These are phyloP conservation scores for Glossosoma conforme DNA, from an alignment of 1,140 invertebrate species.

Conservation along the genomic window DNA sequence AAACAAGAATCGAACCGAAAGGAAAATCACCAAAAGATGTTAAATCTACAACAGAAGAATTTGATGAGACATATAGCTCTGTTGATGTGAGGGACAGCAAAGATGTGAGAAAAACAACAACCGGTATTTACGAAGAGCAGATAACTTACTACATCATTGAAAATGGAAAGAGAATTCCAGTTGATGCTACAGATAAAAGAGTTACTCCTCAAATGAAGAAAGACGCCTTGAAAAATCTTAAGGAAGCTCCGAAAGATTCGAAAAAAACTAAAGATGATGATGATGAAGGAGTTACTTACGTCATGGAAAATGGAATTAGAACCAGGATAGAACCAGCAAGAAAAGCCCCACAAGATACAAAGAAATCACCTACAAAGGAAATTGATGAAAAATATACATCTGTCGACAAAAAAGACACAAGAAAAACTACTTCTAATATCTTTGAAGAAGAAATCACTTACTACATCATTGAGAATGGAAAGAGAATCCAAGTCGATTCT, in stretches of 20 bases:
- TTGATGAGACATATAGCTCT: slow-evolving; percentile 1
- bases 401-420: too few relatives aligned
- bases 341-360: too few relatives aligned
- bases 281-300: slow-evolving; percentile 3
- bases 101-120: slow-evolving; percentile 6
- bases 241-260: too few relatives aligned
- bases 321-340: slow-evolving; percentile 1
- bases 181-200: slow-evolving; percentile 10
- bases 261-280: slow-evolving; percentile 2
- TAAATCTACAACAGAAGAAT: neutral
- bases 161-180: slow-evolving; percentile 14
- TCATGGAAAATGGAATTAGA: slow-evolving; percentile 21
- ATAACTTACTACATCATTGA: slow-evolving; percentile 11
- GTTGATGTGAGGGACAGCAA: neutral
- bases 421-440: too few relatives aligned
- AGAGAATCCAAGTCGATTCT: too few relatives aligned
- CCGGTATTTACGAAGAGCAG: neutral
- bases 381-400: too few relatives aligned
- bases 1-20: slow-evolving; percentile 12
- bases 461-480: too few relatives aligned
- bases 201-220: neutral
- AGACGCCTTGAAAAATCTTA: too few relatives aligned
- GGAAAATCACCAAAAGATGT: slow-evolving; percentile 1
- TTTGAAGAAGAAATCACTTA: too few relatives aligned
- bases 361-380: too few relatives aligned